Percentiles rank a stretch among this genome's conserved stretches.
Evolutionary conservation across 1,140 invertebrate genomes (phyloP).

Genomic region (Glossosoma conforme): DNA sequence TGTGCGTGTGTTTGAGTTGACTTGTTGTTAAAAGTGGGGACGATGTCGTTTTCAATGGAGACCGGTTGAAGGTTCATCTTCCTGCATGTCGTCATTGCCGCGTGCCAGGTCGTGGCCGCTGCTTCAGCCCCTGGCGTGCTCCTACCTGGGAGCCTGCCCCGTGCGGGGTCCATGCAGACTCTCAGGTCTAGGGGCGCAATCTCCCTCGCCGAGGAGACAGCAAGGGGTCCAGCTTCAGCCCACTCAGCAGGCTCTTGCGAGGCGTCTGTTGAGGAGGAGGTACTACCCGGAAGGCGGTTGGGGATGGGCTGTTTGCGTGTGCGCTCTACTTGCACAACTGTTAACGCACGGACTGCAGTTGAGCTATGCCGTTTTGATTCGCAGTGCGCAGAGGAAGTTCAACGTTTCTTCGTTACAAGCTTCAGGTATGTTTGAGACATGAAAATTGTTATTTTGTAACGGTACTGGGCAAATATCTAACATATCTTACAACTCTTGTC

Average conservation of each 20-base stretch:
- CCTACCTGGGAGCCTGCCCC: neutral
- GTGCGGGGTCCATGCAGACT: neutral
- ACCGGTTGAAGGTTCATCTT: neutral
- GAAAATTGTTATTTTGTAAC: too few species aligned
- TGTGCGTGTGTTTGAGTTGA: too few species aligned
- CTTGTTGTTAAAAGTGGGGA: too few species aligned
- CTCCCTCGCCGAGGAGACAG: too few species aligned
- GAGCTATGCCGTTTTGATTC: slow-evolving; percentile 50
- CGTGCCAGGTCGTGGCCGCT: slow-evolving; percentile 27
- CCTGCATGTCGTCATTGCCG: slow-evolving; percentile 19
- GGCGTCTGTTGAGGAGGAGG: slow-evolving; percentile 48
- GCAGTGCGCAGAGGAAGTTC: slow-evolving; percentile 49
- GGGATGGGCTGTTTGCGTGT: slow-evolving; percentile 71
- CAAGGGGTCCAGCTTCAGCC: too few species aligned
- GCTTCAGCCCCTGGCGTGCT: slow-evolving; percentile 12
- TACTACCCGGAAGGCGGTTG: slow-evolving; percentile 78
- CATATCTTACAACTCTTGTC: too few species aligned
- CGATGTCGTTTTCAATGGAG: too few species aligned
- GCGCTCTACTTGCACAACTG: slow-evolving; percentile 60
- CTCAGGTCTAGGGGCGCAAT: too few species aligned
- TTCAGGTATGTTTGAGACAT: slow-evolving; percentile 21
- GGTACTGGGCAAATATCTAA: too few species aligned
- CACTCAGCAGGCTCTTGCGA: slow-evolving; percentile 17
- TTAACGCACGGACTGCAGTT: slow-evolving; percentile 63
- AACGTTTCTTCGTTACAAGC: slow-evolving; percentile 28